Percentiles rank a stretch among this genome's conserved stretches.
Conservation (phyloP, 2,888 invertebrate genomes). For the Euproctis similis region DNA sequence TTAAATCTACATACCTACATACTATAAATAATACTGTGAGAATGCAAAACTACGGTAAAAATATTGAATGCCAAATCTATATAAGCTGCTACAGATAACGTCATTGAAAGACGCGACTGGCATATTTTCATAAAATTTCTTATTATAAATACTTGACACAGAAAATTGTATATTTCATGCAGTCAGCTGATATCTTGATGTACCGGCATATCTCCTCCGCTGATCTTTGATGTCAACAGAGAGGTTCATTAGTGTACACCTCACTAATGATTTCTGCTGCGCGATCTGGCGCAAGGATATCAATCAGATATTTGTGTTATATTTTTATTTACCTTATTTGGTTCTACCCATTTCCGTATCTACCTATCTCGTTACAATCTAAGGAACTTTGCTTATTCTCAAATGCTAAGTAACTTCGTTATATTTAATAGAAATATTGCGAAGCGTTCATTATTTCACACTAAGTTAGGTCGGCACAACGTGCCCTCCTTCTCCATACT, state of each 20-base stretch:
- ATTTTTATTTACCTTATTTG: too few species aligned
- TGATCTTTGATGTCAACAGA: constrained; percentile 45
- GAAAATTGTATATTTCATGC: constrained; percentile 35
- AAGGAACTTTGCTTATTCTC: too few species aligned
- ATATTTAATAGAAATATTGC: too few species aligned
- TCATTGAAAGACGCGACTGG: constrained; percentile 11
- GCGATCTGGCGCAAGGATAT: constrained; percentile 23
- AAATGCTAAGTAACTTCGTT: too few species aligned
- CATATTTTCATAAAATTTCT: constrained; percentile 18
- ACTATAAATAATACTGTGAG: too few species aligned
- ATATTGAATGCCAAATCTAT: constrained; percentile 5
- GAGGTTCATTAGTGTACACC: constrained; percentile 63
- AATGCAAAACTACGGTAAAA: neutral
- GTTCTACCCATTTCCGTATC: too few species aligned
- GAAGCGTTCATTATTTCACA: too few species aligned
- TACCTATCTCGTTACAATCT: too few species aligned
- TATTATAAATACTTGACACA: constrained; percentile 25
- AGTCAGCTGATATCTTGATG: constrained; percentile 30
- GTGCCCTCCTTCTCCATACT: too few species aligned
- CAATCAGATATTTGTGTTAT: too few species aligned
- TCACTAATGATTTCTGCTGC: constrained; percentile 54
- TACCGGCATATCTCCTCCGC: constrained; percentile 34
- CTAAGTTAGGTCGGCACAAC: too few species aligned
- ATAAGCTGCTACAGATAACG: constrained; percentile 10
- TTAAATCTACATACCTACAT: too few species aligned